A percentile compares a stretch with the other conserved stretches of the same genome.
Evolutionary conservation across 2,113 vertebrate species (phyloP).

Genomic region (Henicopernis longicauda): DNA sequence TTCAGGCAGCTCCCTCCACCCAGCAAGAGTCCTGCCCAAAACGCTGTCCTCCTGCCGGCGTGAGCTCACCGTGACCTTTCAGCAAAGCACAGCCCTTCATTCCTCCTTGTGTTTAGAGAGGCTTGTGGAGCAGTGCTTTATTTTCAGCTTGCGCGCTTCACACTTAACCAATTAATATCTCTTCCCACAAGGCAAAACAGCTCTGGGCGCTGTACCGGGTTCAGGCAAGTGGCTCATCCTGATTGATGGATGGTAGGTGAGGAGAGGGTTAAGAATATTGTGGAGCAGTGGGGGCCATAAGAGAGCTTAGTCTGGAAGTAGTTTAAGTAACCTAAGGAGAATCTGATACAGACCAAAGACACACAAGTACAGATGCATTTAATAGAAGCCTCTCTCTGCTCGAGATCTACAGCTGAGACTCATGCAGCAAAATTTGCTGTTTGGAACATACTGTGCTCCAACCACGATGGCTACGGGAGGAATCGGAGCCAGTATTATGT

Average conservation of each 20-base stretch:
- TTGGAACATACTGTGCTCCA: constrained; percentile 65
- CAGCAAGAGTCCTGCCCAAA: constrained; percentile 42
- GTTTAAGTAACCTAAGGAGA: constrained; percentile 60
- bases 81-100: neutral
- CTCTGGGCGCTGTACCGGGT: neutral
- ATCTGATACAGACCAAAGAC: constrained; percentile 53
- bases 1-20: constrained; percentile 46
- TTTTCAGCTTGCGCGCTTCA: neutral
- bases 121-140: neutral
- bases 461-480: constrained; percentile 41
- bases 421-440: constrained; percentile 55
- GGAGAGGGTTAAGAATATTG: constrained; percentile 27
- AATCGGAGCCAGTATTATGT: constrained; percentile 45
- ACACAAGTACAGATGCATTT: constrained; percentile 57
- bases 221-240: neutral
- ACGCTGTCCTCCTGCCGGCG: neutral
- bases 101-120: neutral
- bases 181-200: neutral
- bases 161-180: neutral
- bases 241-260: neutral
- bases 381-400: constrained; percentile 49
- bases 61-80: constrained; percentile 51
- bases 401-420: constrained; percentile 49
- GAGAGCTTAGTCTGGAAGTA: constrained; percentile 44
- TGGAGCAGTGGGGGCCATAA: neutral